Conservation (phyloP, 2,888 invertebrate genomes). For the Gerris lacustris region DNA sequence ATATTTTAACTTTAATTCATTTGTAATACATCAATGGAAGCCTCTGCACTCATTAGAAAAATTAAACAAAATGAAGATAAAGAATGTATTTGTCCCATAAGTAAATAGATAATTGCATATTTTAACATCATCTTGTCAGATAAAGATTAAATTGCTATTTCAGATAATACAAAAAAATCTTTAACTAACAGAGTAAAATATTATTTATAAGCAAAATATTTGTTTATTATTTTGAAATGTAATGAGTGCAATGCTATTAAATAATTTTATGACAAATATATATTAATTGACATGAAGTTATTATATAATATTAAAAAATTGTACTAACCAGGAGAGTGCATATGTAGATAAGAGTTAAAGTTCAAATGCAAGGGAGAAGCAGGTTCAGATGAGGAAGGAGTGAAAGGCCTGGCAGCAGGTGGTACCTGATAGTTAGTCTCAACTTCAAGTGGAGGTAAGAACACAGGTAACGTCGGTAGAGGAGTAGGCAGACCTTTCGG, state of each 20-base stretch:
- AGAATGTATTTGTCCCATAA: too few species aligned
- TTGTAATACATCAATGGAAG: too few species aligned
- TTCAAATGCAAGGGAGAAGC: conserved; percentile 28
- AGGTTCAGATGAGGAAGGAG: conserved; percentile 27
- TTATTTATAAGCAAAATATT: background rate
- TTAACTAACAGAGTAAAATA: background rate
- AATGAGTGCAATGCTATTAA: too few species aligned
- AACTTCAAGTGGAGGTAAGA: conserved; percentile 29
- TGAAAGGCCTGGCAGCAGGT: conserved; percentile 28
- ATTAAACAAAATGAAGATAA: too few species aligned
- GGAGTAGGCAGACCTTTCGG: background rate
- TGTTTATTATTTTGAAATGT: too few species aligned
- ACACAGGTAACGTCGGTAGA: background rate
- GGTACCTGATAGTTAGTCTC: conserved; percentile 33
- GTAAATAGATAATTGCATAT: too few species aligned
- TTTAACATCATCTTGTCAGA: too few species aligned
- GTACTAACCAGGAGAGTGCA: conserved; percentile 38
- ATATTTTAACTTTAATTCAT: too few species aligned
- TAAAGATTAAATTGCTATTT: background rate
- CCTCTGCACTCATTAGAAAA: too few species aligned
- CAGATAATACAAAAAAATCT: background rate
- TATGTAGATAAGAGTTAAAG: conserved; percentile 40
- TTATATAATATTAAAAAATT: too few species aligned
- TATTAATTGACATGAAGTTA: too few species aligned
- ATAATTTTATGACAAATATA: too few species aligned